Evolutionary conservation across 2,797 vertebrate species (phyloP), one percentile per base, ranked within the genome.

Genomic region (Manis pentadactyla): DNA sequence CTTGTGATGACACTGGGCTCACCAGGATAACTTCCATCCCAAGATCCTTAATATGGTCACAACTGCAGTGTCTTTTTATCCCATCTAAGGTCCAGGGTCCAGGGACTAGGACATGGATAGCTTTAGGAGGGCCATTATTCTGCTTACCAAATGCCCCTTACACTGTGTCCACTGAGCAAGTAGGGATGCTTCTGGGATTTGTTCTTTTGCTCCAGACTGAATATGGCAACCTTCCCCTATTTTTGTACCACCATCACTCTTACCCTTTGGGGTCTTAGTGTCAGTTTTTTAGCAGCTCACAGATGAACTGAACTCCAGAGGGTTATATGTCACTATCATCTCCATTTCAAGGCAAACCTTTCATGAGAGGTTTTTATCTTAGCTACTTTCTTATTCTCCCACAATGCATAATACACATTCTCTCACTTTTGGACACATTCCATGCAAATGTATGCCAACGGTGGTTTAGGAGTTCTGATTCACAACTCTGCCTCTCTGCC

Each of bases 401-500:
- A 68, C 31, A 25, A 42, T 0, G 0, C 69, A 15, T 0, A 17
- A 0, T 21, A 23, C 3, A 25, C 4, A 42, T 14, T 55, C 64
- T 53, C 51, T 89, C 21, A 8, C 7, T 64, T 74, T 6, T 23
- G 42, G 27, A 53, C 34, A 42, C 34, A 55, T 29, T 31, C 39
- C 25, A 6, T 3, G 57, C 27, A 5, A 23, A 0, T 13, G 46
- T 27, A 23, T 53, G 71, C 2, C 19, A 2, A 49, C 0, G 3
- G 23, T 23, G 63, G 69, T n/a, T 87, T 7, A 3, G 34, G 3
- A 46, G 27, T 42, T 51, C 53, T 46, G 7, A 17, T 19, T 39
- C 46, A 51, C n/a, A 37, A 9, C 2, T 34, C 5, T 4, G 19
- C 31, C 13, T 74, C 57, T 39, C 39, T 0, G 3, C 55, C 51